Evolutionary conservation across 2,113 vertebrate genomes (phyloP), one percentile per base, ranked within the genome.

Genomic region (Axis porcinus): DNA sequence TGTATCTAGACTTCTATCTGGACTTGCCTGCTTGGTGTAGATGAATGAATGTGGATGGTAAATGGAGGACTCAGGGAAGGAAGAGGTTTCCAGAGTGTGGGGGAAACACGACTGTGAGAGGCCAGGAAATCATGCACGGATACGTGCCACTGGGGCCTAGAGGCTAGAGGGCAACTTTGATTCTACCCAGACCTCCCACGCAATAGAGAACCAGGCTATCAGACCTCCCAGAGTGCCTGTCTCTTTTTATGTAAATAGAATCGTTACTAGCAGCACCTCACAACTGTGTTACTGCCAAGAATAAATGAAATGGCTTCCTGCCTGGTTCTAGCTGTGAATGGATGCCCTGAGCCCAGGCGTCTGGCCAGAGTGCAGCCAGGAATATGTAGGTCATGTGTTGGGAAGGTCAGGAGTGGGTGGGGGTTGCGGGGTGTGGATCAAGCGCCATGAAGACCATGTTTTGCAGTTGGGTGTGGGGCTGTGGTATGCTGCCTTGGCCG

Each of bases 401-500:
- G 25, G 43, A 8, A 0, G 2, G 74, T 25, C 74, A 27, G 23
- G 40, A 76, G 40, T 76, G 12, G 12, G 40, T 27, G 21, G 43
- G 43, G 43, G 19, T 78, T 47, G 8, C 1, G 8, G 25, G 30
- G 8, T 43, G 11, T 9, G 1, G 19, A 86, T 55, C 23, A 0
- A 40, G 70, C 23, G 57, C n/a, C n/a, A 10, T n/a, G 30, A 54
- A 81, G 30, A 70, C 58, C 33, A 3, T 19, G 43, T 57, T 25
- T 40, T 70, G 17, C 28, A 43, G 54, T 23, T 60, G 28, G 19
- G 11, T 45, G 2, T 36, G 60, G 30, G n/a, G 7, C 17, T 1
- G 10, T 25, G n/a, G 9, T 40, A 0, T 28, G 28, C 33, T 40
- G 17, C 9, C 58, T 86, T 40, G 27, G 15, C 52, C 3, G 0